Evolutionary conservation across 2,888 invertebrate species (phyloP).

Genomic region (Torymus texanus): DNA sequence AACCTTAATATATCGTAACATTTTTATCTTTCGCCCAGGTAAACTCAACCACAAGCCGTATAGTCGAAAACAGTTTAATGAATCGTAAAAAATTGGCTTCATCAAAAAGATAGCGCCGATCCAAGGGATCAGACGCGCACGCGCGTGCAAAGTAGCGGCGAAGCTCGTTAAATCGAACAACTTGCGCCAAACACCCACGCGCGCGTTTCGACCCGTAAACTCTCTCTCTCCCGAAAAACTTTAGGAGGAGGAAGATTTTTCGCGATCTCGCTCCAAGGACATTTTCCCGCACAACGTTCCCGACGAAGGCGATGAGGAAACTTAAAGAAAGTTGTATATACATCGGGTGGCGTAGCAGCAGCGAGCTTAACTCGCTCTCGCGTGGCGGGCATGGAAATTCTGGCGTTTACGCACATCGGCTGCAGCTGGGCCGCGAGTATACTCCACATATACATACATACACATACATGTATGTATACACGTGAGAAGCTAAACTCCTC

Average conservation of each 20-base stretch:
- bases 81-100: constrained; percentile 3
- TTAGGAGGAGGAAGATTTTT: too few relatives aligned
- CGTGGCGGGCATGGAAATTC: constrained; percentile 37
- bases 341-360: too few relatives aligned
- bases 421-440: constrained; percentile 65
- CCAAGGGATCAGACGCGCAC: not conserved
- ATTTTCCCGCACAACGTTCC: constrained; percentile 6
- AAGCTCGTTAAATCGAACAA: constrained; percentile 45
- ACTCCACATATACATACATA: constrained; percentile 56
- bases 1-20: too few relatives aligned
- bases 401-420: constrained; percentile 45
- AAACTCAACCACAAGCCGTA: too few relatives aligned
- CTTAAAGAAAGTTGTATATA: constrained; percentile 35
- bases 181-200: not conserved
- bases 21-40: too few relatives aligned
- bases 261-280: not conserved
- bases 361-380: not conserved
- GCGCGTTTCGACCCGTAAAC: constrained; percentile 1
- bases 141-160: constrained; percentile 12
- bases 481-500: constrained; percentile 58
- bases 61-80: not conserved
- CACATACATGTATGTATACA: constrained; percentile 49
- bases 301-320: constrained; percentile 36
- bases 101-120: not conserved
- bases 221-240: not conserved